phyloP scores from a whole-genome alignment of 2,113 vertebrate genomes.

The Hydropotes inermis region DNA sequence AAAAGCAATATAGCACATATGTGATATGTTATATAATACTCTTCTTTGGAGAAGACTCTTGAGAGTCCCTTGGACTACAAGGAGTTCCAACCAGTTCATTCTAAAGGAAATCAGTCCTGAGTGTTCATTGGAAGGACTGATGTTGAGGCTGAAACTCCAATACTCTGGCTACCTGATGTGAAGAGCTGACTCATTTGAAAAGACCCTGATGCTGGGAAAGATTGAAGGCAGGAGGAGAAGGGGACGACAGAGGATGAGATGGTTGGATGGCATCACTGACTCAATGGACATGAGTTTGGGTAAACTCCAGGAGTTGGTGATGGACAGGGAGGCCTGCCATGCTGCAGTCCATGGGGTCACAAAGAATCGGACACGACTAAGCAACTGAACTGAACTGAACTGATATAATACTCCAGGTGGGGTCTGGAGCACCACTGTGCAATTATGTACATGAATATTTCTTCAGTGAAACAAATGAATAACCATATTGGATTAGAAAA shows the following conservation, averaged over 20 bases:
- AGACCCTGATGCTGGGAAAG: background rate
- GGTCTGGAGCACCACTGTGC: background rate
- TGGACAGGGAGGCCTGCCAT: background rate
- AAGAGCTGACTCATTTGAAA: background rate
- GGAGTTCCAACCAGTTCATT: background rate
- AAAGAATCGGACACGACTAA: background rate
- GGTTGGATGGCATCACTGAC: background rate
- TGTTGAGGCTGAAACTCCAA: background rate
- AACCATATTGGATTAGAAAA: background rate
- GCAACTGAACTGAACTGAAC: background rate
- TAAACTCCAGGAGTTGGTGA: background rate
- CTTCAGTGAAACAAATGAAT: background rate
- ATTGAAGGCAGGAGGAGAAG: background rate
- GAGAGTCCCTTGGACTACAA: background rate
- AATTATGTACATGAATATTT: background rate
- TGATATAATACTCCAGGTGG: background rate
- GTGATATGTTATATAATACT: background rate
- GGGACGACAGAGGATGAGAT: background rate
- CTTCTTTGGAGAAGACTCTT: background rate
- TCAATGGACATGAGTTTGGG: background rate
- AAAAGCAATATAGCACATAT: background rate
- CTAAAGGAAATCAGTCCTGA: background rate
- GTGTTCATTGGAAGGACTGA: background rate
- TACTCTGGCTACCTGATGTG: background rate
- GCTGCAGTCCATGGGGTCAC: background rate